Evolutionary conservation across 2,888 invertebrate genomes (phyloP), one percentile per base, ranked within the genome.

Genomic region (Philereme vetulata): DNA sequence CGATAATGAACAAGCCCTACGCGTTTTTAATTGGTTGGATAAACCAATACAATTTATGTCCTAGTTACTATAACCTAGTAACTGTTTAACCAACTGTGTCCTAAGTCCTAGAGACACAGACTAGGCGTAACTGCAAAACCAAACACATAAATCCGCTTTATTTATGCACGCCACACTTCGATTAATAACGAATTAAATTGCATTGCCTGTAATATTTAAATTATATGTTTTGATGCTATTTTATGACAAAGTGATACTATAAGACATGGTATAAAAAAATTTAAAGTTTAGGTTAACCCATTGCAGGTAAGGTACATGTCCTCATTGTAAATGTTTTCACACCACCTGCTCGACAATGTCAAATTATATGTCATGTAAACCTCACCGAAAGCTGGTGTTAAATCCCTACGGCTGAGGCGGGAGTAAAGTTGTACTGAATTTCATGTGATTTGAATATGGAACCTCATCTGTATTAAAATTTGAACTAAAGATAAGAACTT

Each of bases 121-220:
- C 63, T 60, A 51, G 65, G 62, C 61, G 67, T 72, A 72, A 71
- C 73, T 65, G 62, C 55, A 43, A 51, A 45, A 54, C 57, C 54
- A 40, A 73, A 62, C 65, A 62, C 75, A 79, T 81, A 78, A 81
- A 81, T 80, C 70, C 67, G 10, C 48, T 52, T 63, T 73, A 71
- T 77, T 78, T 76, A 79, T 78, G 75, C 67, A 72, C 73, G 71
- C 71, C 65, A 72, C 71, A 71, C 69, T 74, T 72, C 71, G 74
- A 78, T 78, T 78, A 77, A 76, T 77, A 75, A 70, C 63, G 67
- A 72, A 74, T 75, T 69, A 72, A 77, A 74, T 76, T 74, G 72
- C 65, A 66, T 66, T 60, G 53, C 51, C 70, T 61, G 59, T 68
- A 62, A 72, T 66, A 73, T 74, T 74, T 72, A 64, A 70, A 70